Conservation (phyloP, 2,888 invertebrate species). For the Plebejus melissa region DNA sequence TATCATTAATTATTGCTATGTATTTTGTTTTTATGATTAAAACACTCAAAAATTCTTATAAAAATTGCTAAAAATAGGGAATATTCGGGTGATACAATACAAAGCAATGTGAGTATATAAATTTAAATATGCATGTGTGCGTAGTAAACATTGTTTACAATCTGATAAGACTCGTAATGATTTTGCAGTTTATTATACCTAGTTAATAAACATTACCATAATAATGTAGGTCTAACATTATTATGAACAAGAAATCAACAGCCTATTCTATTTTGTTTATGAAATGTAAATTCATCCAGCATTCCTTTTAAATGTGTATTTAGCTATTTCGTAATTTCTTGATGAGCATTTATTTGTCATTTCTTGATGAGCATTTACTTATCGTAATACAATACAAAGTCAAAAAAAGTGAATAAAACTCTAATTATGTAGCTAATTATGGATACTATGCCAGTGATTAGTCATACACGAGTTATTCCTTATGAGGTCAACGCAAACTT, state of each 20-base stretch:
- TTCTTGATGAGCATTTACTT: too few relatives aligned
- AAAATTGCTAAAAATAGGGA: background rate
- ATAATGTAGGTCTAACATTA: background rate
- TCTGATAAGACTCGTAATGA: conserved; percentile 16
- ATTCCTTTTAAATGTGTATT: background rate
- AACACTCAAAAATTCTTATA: background rate
- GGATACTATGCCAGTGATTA: background rate
- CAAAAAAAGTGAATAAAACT: background rate
- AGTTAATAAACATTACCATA: background rate
- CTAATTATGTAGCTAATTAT: background rate
- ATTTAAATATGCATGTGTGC: background rate
- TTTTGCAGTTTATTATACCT: background rate
- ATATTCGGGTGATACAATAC: conserved; percentile 19
- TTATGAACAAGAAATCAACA: background rate
- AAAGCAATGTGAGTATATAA: conserved; percentile 1
- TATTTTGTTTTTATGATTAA: background rate
- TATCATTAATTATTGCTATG: background rate
- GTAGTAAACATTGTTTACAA: conserved; percentile 21
- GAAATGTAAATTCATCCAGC: background rate
- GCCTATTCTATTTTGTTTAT: background rate
- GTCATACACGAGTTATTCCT: background rate
- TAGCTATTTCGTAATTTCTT: background rate
- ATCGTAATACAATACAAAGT: background rate
- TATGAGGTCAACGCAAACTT: background rate
- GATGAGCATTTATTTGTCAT: too few relatives aligned